Evolutionary conservation across 1,140 invertebrate genomes (phyloP).

Genomic region (Heliconius congener): DNA sequence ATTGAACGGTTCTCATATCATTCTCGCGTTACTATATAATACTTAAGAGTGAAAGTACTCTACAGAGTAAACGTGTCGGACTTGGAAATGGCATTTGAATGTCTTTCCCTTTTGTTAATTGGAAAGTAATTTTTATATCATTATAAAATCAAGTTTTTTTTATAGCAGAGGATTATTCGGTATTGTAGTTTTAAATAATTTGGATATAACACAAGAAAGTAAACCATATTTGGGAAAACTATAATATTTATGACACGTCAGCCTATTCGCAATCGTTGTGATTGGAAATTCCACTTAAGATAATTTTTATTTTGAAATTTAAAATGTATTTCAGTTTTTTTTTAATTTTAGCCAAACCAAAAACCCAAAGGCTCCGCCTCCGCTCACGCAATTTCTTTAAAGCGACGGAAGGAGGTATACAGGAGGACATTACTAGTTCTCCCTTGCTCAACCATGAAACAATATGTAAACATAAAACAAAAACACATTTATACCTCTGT

Average conservation of each 20-base stretch:
- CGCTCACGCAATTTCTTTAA: too few species aligned
- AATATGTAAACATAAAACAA: too few species aligned
- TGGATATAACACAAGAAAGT: neutral
- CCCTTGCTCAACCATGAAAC: too few species aligned
- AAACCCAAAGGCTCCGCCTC: too few species aligned
- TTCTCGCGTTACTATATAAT: neutral
- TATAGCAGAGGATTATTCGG: neutral
- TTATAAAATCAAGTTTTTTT: conserved; percentile 10
- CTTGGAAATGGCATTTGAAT: neutral
- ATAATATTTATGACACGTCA: too few species aligned
- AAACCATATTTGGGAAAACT: neutral
- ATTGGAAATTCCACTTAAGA: neutral
- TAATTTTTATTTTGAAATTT: too few species aligned
- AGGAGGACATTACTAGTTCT: too few species aligned
- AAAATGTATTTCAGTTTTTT: too few species aligned
- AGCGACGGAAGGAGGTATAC: too few species aligned
- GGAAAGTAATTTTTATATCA: neutral
- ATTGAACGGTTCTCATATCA: neutral
- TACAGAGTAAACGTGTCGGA: neutral
- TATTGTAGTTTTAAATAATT: too few species aligned
- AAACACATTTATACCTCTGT: too few species aligned
- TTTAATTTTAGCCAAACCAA: too few species aligned
- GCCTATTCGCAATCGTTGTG: neutral
- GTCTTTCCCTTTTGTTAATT: neutral
- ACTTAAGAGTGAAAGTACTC: neutral